Conservation (phyloP, 2,797 vertebrate species). For the Sebastolobus alascanus region DNA sequence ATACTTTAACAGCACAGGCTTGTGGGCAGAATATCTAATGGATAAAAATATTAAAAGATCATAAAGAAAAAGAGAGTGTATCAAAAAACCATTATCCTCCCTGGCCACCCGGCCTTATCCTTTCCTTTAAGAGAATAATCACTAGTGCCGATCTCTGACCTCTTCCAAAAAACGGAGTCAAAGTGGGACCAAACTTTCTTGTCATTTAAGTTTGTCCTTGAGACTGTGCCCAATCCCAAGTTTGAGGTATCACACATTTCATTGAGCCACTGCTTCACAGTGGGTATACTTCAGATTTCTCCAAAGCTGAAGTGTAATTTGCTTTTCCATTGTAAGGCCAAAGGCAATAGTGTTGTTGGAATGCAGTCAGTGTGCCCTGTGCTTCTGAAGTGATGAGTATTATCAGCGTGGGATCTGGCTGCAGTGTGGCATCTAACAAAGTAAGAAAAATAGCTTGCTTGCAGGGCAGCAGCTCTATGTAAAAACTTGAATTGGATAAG, state of each 20-base stretch:
- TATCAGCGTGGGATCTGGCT: conserved; percentile 41
- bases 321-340: conserved; percentile 37
- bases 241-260: conserved; percentile 30
- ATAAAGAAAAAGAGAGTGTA: conserved; percentile 26
- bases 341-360: conserved; percentile 37
- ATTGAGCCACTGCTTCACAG: conserved; percentile 11
- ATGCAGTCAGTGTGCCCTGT: conserved; percentile 24
- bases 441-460: neutral
- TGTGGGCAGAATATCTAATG: conserved; percentile 7
- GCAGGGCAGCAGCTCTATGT: neutral
- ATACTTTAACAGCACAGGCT: neutral
- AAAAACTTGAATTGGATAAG: neutral
- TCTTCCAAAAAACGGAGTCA: conserved; percentile 21
- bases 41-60: conserved; percentile 35
- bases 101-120: neutral
- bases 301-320: conserved; percentile 41
- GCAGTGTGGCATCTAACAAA: conserved; percentile 13
- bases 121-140: conserved; percentile 38
- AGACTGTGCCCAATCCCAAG: conserved; percentile 21
- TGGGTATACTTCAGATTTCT: conserved; percentile 31
- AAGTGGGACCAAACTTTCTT: conserved; percentile 29
- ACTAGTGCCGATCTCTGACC: conserved; percentile 31
- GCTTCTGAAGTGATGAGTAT: conserved; percentile 40
- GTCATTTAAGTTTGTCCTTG: conserved; percentile 51
- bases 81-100: conserved; percentile 41